Evolutionary conservation across 1,140 invertebrate genomes (phyloP).

Genomic region (Hypsibius dujardini): DNA sequence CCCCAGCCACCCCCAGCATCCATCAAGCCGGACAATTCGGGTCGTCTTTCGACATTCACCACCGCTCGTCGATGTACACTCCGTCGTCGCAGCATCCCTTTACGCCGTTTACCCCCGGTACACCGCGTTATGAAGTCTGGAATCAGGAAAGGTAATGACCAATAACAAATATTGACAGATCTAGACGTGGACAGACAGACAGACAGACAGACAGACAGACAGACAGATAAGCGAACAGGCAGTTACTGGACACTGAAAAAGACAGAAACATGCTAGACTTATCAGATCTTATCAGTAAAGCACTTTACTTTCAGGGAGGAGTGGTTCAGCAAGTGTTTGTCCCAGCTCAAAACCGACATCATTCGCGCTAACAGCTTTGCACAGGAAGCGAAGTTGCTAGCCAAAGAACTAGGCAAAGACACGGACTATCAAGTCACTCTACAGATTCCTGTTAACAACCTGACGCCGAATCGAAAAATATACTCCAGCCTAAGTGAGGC

Average conservation of each 20-base stretch:
- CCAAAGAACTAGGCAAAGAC: slow-evolving; percentile 74
- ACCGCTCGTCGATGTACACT: slow-evolving; percentile 46
- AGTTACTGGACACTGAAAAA: no score
- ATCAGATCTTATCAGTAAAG: no score
- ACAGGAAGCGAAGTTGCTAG: slow-evolving; percentile 83
- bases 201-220: no score
- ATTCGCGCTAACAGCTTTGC: slow-evolving; percentile 79
- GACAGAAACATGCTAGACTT: no score
- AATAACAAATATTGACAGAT: no score
- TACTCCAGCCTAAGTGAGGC: slow-evolving; percentile 65
- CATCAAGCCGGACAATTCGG: neutral
- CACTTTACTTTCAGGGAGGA: slow-evolving; percentile 43
- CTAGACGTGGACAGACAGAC: no score
- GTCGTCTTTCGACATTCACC: slow-evolving; percentile 29
- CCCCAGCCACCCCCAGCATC: neutral
- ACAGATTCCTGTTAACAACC: slow-evolving; percentile 87
- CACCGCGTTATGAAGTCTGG: slow-evolving; percentile 40
- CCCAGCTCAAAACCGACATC: slow-evolving; percentile 73
- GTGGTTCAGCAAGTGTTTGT: slow-evolving; percentile 68
- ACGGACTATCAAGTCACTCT: slow-evolving; percentile 88
- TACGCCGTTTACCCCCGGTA: slow-evolving; percentile 45
- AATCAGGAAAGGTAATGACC: slow-evolving; percentile 23
- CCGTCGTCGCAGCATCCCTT: slow-evolving; percentile 71
- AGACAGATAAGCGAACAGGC: no score
- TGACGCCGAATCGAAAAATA: slow-evolving; percentile 73